Conservation (phyloP, 2,113 vertebrate genomes). For the Vulpes ferrilata region DNA sequence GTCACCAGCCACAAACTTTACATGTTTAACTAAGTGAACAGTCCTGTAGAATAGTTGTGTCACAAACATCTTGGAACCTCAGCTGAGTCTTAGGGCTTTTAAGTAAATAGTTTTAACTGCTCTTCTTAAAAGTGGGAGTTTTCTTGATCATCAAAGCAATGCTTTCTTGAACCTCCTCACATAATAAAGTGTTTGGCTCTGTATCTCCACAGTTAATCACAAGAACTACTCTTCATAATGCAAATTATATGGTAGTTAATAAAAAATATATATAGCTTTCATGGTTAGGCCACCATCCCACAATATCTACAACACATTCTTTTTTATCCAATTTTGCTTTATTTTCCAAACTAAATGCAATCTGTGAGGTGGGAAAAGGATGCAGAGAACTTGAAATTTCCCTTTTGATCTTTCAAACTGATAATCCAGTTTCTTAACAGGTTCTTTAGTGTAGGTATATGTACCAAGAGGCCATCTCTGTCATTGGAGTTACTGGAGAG, state of each 20-base stretch:
- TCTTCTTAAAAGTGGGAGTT: neutral
- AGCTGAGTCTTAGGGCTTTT: neutral
- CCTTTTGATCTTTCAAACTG: neutral
- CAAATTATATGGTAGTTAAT: neutral
- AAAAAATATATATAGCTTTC: neutral
- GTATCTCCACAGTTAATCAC: neutral
- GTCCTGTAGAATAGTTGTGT: neutral
- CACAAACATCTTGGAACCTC: neutral
- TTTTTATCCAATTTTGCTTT: neutral
- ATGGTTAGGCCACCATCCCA: neutral
- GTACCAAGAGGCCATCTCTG: neutral
- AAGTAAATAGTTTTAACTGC: neutral
- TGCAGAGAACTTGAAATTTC: neutral
- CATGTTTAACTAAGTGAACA: neutral
- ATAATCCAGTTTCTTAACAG: neutral
- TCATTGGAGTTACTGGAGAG: neutral
- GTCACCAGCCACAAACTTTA: neutral
- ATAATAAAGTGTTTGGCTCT: neutral
- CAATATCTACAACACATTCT: neutral
- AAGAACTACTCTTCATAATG: neutral
- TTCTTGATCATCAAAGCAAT: neutral
- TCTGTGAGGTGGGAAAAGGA: neutral
- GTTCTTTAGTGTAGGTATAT: neutral
- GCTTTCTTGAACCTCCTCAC: neutral
- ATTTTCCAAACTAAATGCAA: slow-evolving; percentile 13